Conservation (phyloP, 2,888 invertebrate genomes). For the Camptogramma bilineatum region DNA sequence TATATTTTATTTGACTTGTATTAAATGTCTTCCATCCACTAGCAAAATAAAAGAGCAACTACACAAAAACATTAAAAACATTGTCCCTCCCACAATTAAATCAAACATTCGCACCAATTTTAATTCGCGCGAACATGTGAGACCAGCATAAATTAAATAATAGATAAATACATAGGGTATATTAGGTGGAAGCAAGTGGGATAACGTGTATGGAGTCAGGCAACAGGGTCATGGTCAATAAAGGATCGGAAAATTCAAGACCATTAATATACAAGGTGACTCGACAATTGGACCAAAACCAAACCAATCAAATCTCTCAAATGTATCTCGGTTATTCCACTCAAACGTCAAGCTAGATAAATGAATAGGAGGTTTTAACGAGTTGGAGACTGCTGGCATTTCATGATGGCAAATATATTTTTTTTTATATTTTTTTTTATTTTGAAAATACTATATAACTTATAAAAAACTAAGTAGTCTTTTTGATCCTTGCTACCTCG, state of each 20-base stretch:
- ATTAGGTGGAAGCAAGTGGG: conserved; percentile 53
- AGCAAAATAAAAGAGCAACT: no score
- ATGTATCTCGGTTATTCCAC: conserved; percentile 7
- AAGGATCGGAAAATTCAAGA: conserved; percentile 46
- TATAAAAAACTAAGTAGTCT: no score
- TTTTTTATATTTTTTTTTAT: no score
- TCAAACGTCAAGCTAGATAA: conserved; percentile 8
- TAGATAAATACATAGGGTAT: conserved; percentile 42
- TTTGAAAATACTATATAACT: no score
- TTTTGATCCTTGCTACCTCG: no score
- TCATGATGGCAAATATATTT: background rate
- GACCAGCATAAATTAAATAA: conserved; percentile 7
- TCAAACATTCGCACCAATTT: background rate
- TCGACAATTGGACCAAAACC: conserved; percentile 32
- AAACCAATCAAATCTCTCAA: conserved; percentile 28
- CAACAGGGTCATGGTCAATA: conserved; percentile 61
- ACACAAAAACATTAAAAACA: background rate
- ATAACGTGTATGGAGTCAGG: conserved; percentile 57
- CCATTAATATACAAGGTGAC: conserved; percentile 43
- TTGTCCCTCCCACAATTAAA: background rate
- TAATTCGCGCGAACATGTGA: background rate
- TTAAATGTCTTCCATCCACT: no score
- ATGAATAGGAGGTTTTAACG: background rate
- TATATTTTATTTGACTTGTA: no score
- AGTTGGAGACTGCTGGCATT: background rate